Evolutionary conservation across 2,797 vertebrate species (phyloP), one percentile per base, ranked within the genome.

Genomic region (Scolopax bukidnonensis): DNA sequence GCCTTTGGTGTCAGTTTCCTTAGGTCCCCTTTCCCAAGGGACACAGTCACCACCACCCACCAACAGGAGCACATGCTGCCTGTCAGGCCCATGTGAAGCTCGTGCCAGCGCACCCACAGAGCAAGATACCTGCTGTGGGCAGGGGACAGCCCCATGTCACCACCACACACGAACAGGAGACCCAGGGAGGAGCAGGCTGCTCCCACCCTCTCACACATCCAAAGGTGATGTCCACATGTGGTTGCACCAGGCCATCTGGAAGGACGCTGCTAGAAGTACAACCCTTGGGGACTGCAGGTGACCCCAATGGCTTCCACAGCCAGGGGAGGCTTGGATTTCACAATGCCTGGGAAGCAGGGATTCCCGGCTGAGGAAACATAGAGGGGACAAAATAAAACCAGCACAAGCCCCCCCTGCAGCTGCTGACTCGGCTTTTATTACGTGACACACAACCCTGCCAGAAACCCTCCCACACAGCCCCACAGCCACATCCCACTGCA

Each of bases 381-480:
- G 15, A 83, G 36, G 48, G 41, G 74, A 87, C 53, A 64, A 89
- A 95, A 93, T 33, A 82, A 95, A 95, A 87, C 48, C 53, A 77
- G 45, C 4, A 0, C 1, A 0, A 88, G 32, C 17, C 16, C 27
- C 45, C 32, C 25, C 30, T 1, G 7, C 0, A 1, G 36, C 57
- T 94, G 90, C 93, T 70, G 96, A 92, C 83, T 59, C 3, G 0
- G 21, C 21, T 93, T 93, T 96, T 95, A 97, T 97, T 97, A 76
- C 51, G 15, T 3, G 33, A 87, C 59, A 87, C 79, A 57, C 41
- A 71, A 74, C 28, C 51, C 91, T 75, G 73, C 33, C 27, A 53
- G 78, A 87, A 87, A 64, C 69, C 45, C 45, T 87, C 36, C 53
- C 53, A n/a, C 25, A 41, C 1, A 4, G 81, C 80, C 71, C 68